Evolutionary conservation across 1,140 invertebrate species (phyloP).

Genomic region (Cylas formicarius): DNA sequence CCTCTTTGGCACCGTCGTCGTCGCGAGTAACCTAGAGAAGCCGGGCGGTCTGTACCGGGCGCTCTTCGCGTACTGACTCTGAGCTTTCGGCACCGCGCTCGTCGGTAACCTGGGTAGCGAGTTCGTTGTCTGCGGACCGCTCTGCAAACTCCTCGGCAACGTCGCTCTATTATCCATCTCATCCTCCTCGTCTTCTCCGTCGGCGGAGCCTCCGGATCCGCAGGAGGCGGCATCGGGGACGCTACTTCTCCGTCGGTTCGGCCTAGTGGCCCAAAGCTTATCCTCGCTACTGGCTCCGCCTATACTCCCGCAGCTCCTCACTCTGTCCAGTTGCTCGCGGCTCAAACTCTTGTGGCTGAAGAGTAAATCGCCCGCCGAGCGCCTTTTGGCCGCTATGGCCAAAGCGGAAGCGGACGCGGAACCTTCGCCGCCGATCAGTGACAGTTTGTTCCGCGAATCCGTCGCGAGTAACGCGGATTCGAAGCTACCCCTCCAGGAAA

Average conservation of each 20-base stretch:
- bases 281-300: constrained; percentile 56
- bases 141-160: constrained; percentile 56
- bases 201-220: constrained; percentile 54
- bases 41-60: constrained; percentile 80
- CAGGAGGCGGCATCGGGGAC: constrained; percentile 61
- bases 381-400: constrained; percentile 61
- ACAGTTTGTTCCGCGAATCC: constrained; percentile 70
- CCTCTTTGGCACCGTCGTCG: constrained; percentile 51
- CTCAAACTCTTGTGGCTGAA: constrained; percentile 66
- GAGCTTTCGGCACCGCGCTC: constrained; percentile 55
- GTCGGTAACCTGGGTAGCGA: constrained; percentile 66
- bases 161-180: constrained; percentile 51
- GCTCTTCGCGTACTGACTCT: constrained; percentile 68
- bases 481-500: constrained; percentile 84
- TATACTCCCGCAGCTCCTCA: constrained; percentile 74
- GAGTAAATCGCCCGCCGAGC: constrained; percentile 70
- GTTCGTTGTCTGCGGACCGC: constrained; percentile 57
- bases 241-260: constrained; percentile 53
- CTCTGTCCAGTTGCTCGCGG: constrained; percentile 64
- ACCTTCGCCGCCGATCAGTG: constrained; percentile 59
- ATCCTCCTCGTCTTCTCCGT: constrained; percentile 57
- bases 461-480: constrained; percentile 77
- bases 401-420: constrained; percentile 56
- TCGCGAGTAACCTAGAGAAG: constrained; percentile 48
- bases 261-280: constrained; percentile 48